Percentiles rank a stretch among this genome's conserved stretches.
These are phyloP conservation scores for Platycnemis pennipes DNA, from an alignment of 2,888 invertebrate species.

Conservation along the genomic window DNA sequence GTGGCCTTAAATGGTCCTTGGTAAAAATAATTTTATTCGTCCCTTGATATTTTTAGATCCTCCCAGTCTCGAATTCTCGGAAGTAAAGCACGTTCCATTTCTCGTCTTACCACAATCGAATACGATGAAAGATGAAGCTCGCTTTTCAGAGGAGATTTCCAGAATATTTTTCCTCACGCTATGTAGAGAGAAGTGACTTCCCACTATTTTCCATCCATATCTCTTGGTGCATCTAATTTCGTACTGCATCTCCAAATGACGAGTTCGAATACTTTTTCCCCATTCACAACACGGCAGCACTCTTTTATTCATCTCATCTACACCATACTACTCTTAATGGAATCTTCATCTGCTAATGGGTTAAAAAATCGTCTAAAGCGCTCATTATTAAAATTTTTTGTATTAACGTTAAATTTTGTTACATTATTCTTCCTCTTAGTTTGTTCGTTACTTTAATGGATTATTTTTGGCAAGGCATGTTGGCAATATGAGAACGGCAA, in stretches of 20 bases:
- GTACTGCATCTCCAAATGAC: neutral
- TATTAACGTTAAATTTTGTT: too few species aligned
- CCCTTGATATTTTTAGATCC: neutral
- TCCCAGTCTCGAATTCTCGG: neutral
- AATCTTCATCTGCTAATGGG: too few species aligned
- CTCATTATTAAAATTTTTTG: too few species aligned
- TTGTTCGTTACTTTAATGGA: too few species aligned
- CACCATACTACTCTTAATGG: too few species aligned
- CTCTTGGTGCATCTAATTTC: neutral
- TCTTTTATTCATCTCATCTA: too few species aligned
- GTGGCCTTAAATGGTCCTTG: neutral
- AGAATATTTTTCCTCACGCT: neutral
- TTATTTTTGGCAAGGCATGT: too few species aligned
- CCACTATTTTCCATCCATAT: neutral
- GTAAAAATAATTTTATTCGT: neutral
- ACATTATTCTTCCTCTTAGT: too few species aligned
- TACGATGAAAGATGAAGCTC: neutral
- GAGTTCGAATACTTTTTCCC: neutral
- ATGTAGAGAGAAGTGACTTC: neutral
- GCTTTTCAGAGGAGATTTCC: neutral
- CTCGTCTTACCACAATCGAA: neutral
- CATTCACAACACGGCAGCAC: too few species aligned
- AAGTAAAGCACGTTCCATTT: neutral
- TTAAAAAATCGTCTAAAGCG: too few species aligned
- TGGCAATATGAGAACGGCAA: too few species aligned